Evolutionary conservation across 2,797 vertebrate species (phyloP).

Genomic region (Halcyon leucocephala): DNA sequence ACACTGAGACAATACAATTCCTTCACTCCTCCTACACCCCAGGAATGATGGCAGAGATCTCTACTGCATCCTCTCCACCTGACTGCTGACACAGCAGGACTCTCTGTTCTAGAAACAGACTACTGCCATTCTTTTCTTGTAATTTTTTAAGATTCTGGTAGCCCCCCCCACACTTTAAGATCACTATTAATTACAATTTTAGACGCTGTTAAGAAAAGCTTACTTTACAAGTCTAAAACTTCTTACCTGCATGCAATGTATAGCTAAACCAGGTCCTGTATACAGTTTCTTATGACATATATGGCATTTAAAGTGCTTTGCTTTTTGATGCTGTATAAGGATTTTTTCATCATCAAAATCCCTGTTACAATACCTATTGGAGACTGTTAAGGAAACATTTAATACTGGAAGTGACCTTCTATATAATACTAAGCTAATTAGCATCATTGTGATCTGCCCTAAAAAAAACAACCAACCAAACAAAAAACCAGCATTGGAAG

Average conservation of each 20-base stretch:
- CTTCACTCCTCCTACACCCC: not conserved
- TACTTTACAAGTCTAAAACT: not conserved
- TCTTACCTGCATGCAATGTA: slow-evolving; percentile 98
- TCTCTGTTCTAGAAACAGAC: not conserved
- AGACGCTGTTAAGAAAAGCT: not conserved
- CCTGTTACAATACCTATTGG: slow-evolving; percentile 94
- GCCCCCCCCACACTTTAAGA: not conserved
- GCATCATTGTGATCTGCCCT: not conserved
- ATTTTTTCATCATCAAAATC: slow-evolving; percentile 99
- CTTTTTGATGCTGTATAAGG: slow-evolving; percentile 98
- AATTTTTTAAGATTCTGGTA: not conserved
- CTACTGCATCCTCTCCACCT: not conserved
- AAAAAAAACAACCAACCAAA: not conserved
- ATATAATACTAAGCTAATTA: not conserved
- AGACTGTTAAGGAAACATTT: slow-evolving; percentile 70
- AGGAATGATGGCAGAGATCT: not conserved
- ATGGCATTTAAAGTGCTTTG: slow-evolving; percentile 99
- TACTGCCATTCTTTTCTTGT: not conserved
- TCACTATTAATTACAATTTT: not conserved
- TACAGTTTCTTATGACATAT: slow-evolving; percentile 99
- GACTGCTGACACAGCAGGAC: not conserved
- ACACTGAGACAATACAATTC: not conserved
- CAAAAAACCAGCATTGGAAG: not conserved
- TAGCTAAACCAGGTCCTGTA: slow-evolving; percentile 96
- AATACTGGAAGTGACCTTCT: not conserved